phyloP scores from a whole-genome alignment of 2,113 vertebrate genomes.

The Arizona elegans region DNA sequence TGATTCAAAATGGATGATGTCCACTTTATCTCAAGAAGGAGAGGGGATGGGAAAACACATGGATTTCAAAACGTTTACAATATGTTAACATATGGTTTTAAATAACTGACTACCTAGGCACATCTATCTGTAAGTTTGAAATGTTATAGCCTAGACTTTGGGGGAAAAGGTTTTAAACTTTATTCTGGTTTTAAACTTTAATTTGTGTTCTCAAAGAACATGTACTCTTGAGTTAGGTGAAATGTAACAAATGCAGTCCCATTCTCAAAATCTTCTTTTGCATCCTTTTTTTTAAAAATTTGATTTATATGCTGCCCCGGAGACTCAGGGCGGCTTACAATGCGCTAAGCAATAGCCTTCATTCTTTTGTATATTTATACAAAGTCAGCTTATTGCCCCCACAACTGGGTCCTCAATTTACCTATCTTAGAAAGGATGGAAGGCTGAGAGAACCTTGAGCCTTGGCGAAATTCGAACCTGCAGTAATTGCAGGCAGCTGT shows the following conservation, averaged over 20 bases:
- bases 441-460: no score
- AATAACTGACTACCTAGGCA: not conserved
- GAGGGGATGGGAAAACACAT: fast-evolving
- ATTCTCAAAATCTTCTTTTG: not conserved
- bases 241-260: slow-evolving; percentile 15
- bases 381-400: no score
- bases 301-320: no score
- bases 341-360: no score
- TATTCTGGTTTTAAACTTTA: slow-evolving; percentile 7
- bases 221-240: not conserved
- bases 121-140: not conserved
- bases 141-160: not conserved
- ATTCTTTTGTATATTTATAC: no score
- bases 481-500: no score
- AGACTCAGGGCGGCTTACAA: no score
- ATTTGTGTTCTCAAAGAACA: slow-evolving; percentile 12
- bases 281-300: not conserved
- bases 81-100: slow-evolving; percentile 7
- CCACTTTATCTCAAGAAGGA: not conserved
- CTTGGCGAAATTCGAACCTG: no score
- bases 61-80: not conserved
- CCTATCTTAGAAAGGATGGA: no score
- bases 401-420: no score
- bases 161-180: slow-evolving; percentile 7
- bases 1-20: not conserved